Base-by-base conservation (phyloP, 2,888 invertebrate genomes). In the Ornithoptera alexandrae region DNA sequence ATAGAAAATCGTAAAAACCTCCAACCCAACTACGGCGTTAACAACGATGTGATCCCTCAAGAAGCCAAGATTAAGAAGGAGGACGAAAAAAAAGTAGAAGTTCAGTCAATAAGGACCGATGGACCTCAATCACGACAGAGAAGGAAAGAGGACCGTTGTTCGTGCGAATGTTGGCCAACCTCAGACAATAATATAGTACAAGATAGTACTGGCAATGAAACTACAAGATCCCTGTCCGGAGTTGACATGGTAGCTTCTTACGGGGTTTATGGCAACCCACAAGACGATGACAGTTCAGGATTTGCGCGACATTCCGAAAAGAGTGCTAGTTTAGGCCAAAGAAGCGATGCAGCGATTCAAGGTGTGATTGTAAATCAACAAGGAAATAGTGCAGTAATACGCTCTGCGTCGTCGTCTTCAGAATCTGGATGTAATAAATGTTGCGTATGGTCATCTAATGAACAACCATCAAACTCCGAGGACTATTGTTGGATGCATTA, bases 181-280 rank as follows among this genome's bases (percentile, higher is more conserved):
- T 87, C 89, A 70, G 92, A 92, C 74, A 90, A 88, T 82, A 89
- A 86, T 74, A 78, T 83, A 39, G 84, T 85, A 56, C 89, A 87
- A 76, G 90, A 90, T 46, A 84, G 81, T 75, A 79, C 81, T 68
- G 88, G 83, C 22, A 89, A 87, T 70, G 89, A 89, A 73, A 87
- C 91, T 18, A 88, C 91, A 36, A 84, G 92, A 70, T 92, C 92
- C 2, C 80, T 92, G 42, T 92, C 93, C 17, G 93, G 93, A 12
- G 92, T 92, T 6, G 93, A 91, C 72, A 93, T 93, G 90, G 92
- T 93, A 62, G 93, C 92, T 3, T 93, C 93, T 18, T 93, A 93
- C 73, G 93, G 93, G 0, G 93, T 93, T 36, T 93, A 93, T 66
- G 91, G 92, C 15, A 91, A 90, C 73, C 89, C 91, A 12, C 89